Evolutionary conservation across 2,888 invertebrate genomes (phyloP).

Genomic region (Alcis repandata): DNA sequence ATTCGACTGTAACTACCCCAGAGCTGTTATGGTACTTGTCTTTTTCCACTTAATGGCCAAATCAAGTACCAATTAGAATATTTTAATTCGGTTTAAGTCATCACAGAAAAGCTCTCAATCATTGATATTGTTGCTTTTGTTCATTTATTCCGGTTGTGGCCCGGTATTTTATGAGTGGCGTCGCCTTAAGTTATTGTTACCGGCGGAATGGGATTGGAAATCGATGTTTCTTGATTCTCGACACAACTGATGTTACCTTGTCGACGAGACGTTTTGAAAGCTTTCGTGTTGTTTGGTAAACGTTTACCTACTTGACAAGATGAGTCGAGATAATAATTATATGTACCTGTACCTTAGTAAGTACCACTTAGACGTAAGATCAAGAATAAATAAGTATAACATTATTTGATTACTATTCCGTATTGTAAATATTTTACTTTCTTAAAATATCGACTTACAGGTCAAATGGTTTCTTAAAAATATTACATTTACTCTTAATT

Average conservation of each 20-base stretch:
- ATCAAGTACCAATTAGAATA: background rate
- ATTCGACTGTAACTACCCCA: no score
- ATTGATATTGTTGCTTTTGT: background rate
- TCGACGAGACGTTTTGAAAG: slow-evolving; percentile 2
- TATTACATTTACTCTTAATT: no score
- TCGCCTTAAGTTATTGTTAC: slow-evolving; percentile 14
- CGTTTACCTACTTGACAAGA: background rate
- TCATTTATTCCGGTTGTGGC: background rate
- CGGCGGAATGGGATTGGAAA: slow-evolving; percentile 25
- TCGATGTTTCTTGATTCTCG: slow-evolving; percentile 21
- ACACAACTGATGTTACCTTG: slow-evolving; percentile 15
- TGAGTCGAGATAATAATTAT: background rate
- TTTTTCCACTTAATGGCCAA: no score
- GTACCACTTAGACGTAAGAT: no score
- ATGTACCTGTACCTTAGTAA: background rate
- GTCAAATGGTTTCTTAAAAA: no score
- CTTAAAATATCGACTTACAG: no score
- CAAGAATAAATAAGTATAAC: no score
- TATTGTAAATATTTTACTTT: no score
- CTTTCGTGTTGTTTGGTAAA: slow-evolving; percentile 1
- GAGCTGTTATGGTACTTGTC: no score
- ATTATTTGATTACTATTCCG: slow-evolving; percentile 2
- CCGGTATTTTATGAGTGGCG: background rate
- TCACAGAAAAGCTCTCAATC: background rate
- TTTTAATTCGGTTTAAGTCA: background rate